phyloP scores from a whole-genome alignment of 92 coral and sea anemone genomes.

The Montipora capitata region DNA sequence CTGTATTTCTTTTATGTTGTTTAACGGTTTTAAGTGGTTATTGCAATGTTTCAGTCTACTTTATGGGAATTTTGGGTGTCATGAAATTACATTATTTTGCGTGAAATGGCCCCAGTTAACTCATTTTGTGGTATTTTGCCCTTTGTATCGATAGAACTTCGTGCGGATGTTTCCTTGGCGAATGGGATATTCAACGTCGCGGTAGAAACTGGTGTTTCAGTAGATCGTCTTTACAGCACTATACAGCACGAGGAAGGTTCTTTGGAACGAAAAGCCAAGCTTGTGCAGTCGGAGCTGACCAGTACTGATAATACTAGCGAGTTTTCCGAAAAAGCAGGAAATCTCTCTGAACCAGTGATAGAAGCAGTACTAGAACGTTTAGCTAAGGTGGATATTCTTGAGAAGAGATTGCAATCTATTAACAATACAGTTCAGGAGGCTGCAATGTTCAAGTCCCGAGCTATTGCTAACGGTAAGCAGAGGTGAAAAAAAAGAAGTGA shows the following conservation, averaged over 20 bases:
- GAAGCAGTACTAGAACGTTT: constrained; percentile 54
- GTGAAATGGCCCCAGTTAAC: no score
- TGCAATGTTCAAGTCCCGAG: constrained; percentile 63
- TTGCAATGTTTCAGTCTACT: no score
- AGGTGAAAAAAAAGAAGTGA: no score
- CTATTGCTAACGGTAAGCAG: constrained; percentile 65
- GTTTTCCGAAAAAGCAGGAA: constrained; percentile 24
- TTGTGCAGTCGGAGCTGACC: constrained; percentile 19
- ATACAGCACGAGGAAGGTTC: constrained; percentile 58
- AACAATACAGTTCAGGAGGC: constrained; percentile 78
- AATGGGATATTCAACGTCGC: constrained; percentile 66
- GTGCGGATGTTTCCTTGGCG: constrained; percentile 68
- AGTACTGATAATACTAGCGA: constrained; percentile 34
- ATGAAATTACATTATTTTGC: no score
- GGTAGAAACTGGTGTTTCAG: constrained; percentile 58
- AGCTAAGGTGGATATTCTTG: constrained; percentile 68
- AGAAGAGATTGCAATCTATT: constrained; percentile 67
- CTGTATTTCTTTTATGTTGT: no score
- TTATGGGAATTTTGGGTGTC: no score
- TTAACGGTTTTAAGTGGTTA: no score
- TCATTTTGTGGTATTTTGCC: no score
- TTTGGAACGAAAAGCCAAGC: constrained; percentile 72
- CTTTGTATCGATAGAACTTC: constrained; percentile 64
- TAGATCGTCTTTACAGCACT: constrained; percentile 65
- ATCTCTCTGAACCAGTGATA: constrained; percentile 45